Conservation (phyloP, 2,888 invertebrate species). For the Leptarthrus brevirostris region DNA sequence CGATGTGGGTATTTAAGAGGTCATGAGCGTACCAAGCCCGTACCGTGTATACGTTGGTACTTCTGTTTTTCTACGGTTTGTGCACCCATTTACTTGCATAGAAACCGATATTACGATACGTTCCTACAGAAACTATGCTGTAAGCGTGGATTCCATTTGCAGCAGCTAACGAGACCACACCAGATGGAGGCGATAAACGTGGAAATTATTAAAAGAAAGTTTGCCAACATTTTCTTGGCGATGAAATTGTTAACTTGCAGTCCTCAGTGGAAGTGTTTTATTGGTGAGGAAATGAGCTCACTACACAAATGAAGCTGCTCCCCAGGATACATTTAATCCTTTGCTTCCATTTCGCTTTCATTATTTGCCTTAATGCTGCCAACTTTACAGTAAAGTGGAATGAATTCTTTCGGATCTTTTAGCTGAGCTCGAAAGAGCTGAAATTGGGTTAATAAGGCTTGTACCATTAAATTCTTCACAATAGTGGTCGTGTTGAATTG, state of each 20-base stretch:
- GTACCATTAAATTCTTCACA: neutral
- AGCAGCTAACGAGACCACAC: neutral
- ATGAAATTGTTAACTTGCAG: neutral
- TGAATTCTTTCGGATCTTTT: neutral
- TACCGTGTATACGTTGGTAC: neutral
- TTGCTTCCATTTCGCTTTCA: conserved; percentile 3
- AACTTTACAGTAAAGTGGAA: neutral
- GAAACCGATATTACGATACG: no score
- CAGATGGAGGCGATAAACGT: neutral
- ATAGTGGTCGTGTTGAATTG: neutral
- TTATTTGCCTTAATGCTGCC: neutral
- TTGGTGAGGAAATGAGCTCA: conserved; percentile 3
- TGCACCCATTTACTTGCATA: no score
- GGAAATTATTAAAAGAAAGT: conserved; percentile 1
- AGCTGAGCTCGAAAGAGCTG: neutral
- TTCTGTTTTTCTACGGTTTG: no score
- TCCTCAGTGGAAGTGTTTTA: neutral
- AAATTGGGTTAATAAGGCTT: conserved; percentile 1
- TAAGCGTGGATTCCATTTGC: no score
- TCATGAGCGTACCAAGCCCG: neutral
- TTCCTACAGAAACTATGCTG: no score
- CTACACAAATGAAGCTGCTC: neutral
- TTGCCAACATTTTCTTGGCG: neutral
- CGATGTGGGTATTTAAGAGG: conserved; percentile 1
- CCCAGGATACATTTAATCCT: neutral